Conservation (phyloP, 2,888 invertebrate species). For the Lithophane semibrunnea region DNA sequence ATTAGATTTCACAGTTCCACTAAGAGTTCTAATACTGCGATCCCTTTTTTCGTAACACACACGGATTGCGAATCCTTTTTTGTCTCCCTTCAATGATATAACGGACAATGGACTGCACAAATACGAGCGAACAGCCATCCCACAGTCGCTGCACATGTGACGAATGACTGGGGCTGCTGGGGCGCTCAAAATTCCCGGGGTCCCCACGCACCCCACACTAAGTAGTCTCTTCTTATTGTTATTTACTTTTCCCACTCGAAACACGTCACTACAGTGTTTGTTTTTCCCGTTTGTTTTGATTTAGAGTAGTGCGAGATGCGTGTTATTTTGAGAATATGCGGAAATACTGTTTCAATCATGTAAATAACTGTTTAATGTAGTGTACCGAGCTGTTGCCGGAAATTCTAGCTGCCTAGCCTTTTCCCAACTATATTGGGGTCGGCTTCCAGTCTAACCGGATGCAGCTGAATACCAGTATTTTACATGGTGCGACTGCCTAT, state of each 20-base stretch:
- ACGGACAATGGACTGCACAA: slow-evolving; percentile 60
- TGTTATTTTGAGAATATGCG: slow-evolving; percentile 8
- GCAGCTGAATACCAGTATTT: too few relatives aligned
- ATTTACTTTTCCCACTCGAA: slow-evolving; percentile 63
- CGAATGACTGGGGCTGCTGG: slow-evolving; percentile 73
- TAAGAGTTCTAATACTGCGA: slow-evolving; percentile 37
- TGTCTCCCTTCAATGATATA: slow-evolving; percentile 50
- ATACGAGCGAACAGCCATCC: slow-evolving; percentile 47
- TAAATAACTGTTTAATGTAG: slow-evolving; percentile 31
- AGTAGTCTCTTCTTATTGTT: slow-evolving; percentile 66
- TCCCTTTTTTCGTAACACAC: slow-evolving; percentile 38
- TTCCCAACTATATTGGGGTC: too few relatives aligned
- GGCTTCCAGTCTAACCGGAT: too few relatives aligned
- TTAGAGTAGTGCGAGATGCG: slow-evolving; percentile 30
- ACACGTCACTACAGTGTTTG: slow-evolving; percentile 53
- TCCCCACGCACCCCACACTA: slow-evolving; percentile 62
- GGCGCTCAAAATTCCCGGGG: slow-evolving; percentile 54
- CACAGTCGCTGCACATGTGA: slow-evolving; percentile 74
- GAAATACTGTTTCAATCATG: slow-evolving; percentile 15
- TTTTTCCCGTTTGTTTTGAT: slow-evolving; percentile 58
- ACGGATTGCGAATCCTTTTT: slow-evolving; percentile 47
- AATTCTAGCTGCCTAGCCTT: background rate
- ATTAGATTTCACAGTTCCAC: slow-evolving; percentile 41
- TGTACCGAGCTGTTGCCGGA: background rate
- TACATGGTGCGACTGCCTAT: too few relatives aligned